These are phyloP conservation scores for Myotis davidii DNA, from an alignment of 2,113 vertebrate genomes.

Conservation along the genomic window DNA sequence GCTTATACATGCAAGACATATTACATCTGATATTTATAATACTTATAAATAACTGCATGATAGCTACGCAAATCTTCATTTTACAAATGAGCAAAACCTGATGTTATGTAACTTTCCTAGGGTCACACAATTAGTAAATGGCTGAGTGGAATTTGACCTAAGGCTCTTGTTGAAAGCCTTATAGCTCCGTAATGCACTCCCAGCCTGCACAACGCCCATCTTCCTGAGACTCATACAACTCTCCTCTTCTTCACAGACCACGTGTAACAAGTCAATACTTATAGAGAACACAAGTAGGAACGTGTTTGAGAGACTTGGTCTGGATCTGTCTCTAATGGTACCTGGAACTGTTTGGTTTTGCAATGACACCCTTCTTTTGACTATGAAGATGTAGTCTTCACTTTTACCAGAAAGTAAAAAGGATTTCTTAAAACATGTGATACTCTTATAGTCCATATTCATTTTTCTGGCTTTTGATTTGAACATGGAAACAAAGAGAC, in stretches of 20 bases:
- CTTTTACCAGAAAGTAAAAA: background rate
- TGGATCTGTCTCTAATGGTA: background rate
- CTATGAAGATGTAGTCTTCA: background rate
- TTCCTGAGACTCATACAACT: background rate
- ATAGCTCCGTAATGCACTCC: background rate
- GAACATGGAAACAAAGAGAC: background rate
- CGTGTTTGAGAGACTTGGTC: background rate
- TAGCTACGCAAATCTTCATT: background rate
- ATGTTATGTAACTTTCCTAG: background rate
- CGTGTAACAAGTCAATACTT: background rate
- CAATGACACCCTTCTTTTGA: background rate
- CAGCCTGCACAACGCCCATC: background rate
- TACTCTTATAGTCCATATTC: background rate
- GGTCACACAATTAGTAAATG: background rate
- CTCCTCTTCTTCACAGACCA: background rate
- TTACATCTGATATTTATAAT: conserved; percentile 15
- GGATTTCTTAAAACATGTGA: background rate
- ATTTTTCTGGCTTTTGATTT: background rate
- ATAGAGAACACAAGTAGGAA: background rate
- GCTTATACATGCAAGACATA: background rate
- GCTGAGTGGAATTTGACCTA: background rate
- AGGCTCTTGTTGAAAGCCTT: background rate
- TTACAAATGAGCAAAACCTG: background rate
- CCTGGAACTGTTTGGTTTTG: background rate
- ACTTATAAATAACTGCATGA: background rate